Conservation (phyloP, 2,113 vertebrate species). For the Mandrillus leucophaeus region DNA sequence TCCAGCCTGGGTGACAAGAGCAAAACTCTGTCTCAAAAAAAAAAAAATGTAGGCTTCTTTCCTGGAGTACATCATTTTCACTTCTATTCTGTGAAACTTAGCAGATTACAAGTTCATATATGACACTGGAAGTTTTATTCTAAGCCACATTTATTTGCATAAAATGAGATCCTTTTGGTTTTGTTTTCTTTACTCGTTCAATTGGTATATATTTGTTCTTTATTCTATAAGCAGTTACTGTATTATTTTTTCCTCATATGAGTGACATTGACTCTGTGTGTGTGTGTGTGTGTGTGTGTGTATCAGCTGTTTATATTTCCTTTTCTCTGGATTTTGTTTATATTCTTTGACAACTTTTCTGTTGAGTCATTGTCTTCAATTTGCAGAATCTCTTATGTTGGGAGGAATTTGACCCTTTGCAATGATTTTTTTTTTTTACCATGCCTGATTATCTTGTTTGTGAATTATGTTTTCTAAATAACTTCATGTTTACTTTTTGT, state of each 20-base stretch:
- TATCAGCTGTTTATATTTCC: not conserved
- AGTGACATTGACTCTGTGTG: not conserved
- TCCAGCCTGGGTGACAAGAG: too few relatives aligned
- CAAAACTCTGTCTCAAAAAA: too few relatives aligned
- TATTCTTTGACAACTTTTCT: not conserved
- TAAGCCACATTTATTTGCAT: not conserved
- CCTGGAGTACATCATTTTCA: not conserved
- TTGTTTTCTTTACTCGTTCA: not conserved
- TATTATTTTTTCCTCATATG: not conserved
- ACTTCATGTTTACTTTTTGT: not conserved
- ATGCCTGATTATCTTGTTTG: not conserved
- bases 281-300: too few relatives aligned
- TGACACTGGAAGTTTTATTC: not conserved
- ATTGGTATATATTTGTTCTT: not conserved
- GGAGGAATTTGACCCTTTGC: not conserved
- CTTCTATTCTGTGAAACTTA: conserved; percentile 8
- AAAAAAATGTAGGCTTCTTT: not conserved
- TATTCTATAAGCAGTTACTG: not conserved
- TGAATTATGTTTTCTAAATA: not conserved
- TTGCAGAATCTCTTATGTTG: not conserved
- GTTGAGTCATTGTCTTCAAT: not conserved
- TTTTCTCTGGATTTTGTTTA: conserved; percentile 27
- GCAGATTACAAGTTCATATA: not conserved
- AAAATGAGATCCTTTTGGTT: not conserved
- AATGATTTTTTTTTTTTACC: not conserved